phyloP scores from a whole-genome alignment of 2,888 invertebrate genomes.

The Cerastoderma edule region DNA sequence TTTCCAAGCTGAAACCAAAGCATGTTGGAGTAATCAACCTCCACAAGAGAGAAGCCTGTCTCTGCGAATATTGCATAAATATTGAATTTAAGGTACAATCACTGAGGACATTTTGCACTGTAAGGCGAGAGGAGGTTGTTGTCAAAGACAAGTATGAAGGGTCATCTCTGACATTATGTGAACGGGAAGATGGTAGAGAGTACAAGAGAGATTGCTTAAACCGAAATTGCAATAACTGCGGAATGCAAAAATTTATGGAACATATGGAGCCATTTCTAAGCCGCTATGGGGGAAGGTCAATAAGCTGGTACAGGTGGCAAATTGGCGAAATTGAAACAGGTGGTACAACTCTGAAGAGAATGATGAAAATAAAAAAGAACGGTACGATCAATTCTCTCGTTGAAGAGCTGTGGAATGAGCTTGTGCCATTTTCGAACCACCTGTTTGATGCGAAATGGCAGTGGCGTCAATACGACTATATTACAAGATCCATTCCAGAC shows the following conservation, averaged over 20 bases:
- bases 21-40: background rate
- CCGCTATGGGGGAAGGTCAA: background rate
- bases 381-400: too few species aligned
- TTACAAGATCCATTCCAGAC: slow-evolving; percentile 3
- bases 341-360: background rate
- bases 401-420: background rate
- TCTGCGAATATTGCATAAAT: background rate
- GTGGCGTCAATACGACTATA: slow-evolving; percentile 6
- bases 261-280: background rate
- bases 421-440: background rate
- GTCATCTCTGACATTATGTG: background rate
- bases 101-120: background rate
- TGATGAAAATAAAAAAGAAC: too few species aligned
- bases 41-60: background rate
- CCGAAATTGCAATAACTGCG: background rate
- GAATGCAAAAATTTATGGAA: background rate
- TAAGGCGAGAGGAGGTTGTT: background rate
- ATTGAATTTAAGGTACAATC: slow-evolving; percentile 3
- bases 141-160: slow-evolving; percentile 1
- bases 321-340: background rate
- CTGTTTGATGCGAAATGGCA: background rate
- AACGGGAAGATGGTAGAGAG: background rate
- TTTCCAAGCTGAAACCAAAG: slow-evolving; percentile 7
- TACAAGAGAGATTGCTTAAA: slow-evolving; percentile 8
- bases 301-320: slow-evolving; percentile 2